phyloP scores from a whole-genome alignment of 2,113 vertebrate species.

The Centropus bengalensis region DNA sequence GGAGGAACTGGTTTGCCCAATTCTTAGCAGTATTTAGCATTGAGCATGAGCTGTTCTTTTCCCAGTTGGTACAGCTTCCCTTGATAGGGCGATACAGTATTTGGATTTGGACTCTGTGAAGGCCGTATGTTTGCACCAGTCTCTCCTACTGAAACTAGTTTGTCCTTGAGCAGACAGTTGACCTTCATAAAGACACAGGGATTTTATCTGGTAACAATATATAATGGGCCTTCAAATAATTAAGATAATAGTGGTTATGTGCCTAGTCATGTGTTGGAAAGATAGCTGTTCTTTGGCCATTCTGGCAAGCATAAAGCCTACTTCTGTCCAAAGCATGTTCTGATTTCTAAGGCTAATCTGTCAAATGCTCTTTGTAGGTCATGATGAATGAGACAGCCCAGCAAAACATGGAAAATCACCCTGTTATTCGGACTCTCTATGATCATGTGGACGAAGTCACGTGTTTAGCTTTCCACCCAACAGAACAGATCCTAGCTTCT shows the following conservation, averaged over 20 bases:
- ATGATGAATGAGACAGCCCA: slow-evolving; percentile 99
- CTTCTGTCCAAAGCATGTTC: neutral
- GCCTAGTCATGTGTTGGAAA: neutral
- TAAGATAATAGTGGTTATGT: neutral
- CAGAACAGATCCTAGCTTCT: slow-evolving; percentile 95
- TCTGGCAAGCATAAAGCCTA: neutral
- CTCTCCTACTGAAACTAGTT: neutral
- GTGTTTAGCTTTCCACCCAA: slow-evolving; percentile 94
- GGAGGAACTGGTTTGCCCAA: no score
- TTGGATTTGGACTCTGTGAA: neutral
- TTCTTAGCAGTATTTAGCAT: neutral
- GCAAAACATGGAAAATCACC: slow-evolving; percentile 99
- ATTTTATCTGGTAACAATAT: neutral
- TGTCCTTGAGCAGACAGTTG: neutral
- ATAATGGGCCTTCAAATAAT: neutral
- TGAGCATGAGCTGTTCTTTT: neutral
- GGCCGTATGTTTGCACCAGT: neutral
- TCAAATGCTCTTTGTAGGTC: slow-evolving; percentile 78
- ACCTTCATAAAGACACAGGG: neutral
- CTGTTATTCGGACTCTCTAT: slow-evolving; percentile 95
- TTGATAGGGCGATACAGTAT: accelerated
- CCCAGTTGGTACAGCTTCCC: neutral
- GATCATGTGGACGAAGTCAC: slow-evolving; percentile 98
- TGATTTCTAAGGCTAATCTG: neutral
- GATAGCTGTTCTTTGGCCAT: neutral